These are phyloP conservation scores for Cyclopterus lumpus DNA, from an alignment of 2,797 vertebrate genomes.

Conservation along the genomic window DNA sequence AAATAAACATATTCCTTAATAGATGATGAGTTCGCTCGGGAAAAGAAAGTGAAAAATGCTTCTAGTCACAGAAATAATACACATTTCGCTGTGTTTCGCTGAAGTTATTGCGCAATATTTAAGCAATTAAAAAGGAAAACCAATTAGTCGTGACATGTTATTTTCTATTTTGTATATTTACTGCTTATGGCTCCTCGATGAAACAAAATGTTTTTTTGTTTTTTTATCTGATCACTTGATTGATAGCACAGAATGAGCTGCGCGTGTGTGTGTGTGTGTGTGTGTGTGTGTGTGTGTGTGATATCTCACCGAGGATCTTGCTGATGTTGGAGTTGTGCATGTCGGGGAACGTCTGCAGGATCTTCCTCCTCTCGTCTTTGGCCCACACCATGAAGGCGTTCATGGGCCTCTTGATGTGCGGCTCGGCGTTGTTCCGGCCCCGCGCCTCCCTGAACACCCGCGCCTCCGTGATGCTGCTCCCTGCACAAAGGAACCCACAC, in stretches of 20 bases:
- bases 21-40: neutral
- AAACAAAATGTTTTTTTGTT: no score
- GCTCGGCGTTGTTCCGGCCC: slow-evolving; percentile 92
- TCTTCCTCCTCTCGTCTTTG: slow-evolving; percentile 98
- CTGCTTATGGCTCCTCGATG: no score
- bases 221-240: no score
- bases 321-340: slow-evolving; percentile 99
- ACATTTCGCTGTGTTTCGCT: no score
- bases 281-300: no score
- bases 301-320: slow-evolving; percentile 98
- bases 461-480: slow-evolving; percentile 93
- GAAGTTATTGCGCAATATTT: no score
- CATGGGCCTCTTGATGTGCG: slow-evolving; percentile 96
- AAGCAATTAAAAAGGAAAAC: no score
- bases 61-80: neutral
- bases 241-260: no score
- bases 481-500: slow-evolving; percentile 71
- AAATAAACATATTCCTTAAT: neutral
- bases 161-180: no score
- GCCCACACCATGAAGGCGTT: slow-evolving; percentile 98
- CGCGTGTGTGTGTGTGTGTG: no score
- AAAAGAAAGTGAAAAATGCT: neutral
- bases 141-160: no score
- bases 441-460: slow-evolving; percentile 96
- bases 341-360: slow-evolving; percentile 98